A percentile compares a stretch with the other conserved stretches of the same genome.
Evolutionary conservation across 1,140 invertebrate species (phyloP).

Genomic region (Meloidogyne hapla): DNA sequence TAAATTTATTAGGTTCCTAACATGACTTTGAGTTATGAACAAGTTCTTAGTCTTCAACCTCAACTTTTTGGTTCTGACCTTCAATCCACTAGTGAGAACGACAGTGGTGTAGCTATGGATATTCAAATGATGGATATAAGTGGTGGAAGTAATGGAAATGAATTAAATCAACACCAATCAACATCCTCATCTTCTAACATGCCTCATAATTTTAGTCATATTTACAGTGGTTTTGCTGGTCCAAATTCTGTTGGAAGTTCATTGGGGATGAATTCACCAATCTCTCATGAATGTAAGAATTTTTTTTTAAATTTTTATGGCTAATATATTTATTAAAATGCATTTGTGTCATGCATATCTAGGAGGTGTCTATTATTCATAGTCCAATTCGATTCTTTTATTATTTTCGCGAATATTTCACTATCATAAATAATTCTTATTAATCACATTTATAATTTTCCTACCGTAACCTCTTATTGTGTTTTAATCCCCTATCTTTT

Average conservation of each 20-base stretch:
- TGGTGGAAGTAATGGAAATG: not conserved
- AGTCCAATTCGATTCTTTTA: no score
- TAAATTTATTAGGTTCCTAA: conserved; percentile 26
- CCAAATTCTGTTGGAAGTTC: not conserved
- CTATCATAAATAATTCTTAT: no score
- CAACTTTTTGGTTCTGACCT: not conserved
- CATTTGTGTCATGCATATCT: no score
- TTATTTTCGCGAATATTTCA: no score
- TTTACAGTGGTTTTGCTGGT: not conserved
- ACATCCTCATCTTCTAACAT: not conserved
- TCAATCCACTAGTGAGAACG: not conserved
- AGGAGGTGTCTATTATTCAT: no score
- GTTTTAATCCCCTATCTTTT: no score
- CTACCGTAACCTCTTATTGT: no score
- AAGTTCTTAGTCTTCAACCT: conserved; percentile 10
- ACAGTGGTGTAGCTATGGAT: not conserved
- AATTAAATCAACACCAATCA: not conserved
- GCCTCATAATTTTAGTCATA: not conserved
- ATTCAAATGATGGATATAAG: conserved; percentile 22
- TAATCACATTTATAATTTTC: no score
- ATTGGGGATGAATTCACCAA: not conserved
- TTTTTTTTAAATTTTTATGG: no score
- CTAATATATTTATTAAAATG: no score
- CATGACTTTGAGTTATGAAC: conserved; percentile 21
- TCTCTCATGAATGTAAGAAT: not conserved